phyloP scores from a whole-genome alignment of 2,113 vertebrate genomes.

The Eptatretus burgeri region DNA sequence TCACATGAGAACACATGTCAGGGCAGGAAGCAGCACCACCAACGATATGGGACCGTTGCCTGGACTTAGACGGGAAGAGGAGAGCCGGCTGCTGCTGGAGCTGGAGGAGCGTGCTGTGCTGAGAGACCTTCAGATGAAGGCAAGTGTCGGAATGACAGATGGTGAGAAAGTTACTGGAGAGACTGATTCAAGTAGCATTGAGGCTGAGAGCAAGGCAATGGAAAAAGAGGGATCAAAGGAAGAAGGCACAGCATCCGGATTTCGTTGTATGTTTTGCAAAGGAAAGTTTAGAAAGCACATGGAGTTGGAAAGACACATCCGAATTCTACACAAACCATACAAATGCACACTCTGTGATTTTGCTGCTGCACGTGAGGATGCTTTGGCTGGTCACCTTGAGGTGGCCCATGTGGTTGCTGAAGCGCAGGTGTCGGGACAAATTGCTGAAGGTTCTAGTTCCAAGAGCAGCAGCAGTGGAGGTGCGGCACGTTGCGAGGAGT shows the following conservation, averaged over 20 bases:
- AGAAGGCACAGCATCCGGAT: conserved; percentile 13
- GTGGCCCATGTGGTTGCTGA: conserved; percentile 23
- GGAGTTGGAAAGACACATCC: conserved; percentile 45
- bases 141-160: conserved; percentile 8
- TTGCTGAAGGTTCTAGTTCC: conserved; percentile 10
- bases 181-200: neutral
- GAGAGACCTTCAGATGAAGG: conserved; percentile 13
- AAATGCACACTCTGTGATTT: conserved; percentile 57
- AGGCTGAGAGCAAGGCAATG: neutral
- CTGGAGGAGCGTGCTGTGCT: conserved; percentile 18
- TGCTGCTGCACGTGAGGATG: conserved; percentile 45
- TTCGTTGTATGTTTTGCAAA: conserved; percentile 57
- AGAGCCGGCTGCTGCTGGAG: conserved; percentile 17
- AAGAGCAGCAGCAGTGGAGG: conserved; percentile 8
- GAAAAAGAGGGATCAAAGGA: conserved; percentile 11
- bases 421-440: conserved; percentile 13
- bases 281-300: conserved; percentile 59
- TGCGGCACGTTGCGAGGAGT: conserved; percentile 35
- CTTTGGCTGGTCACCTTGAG: conserved; percentile 25
- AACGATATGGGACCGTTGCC: neutral
- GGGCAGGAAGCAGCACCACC: neutral
- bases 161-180: conserved; percentile 7
- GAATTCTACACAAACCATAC: conserved; percentile 60
- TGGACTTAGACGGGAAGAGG: conserved; percentile 1
- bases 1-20: conserved; percentile 18